Percentiles rank a stretch among this genome's conserved stretches.
Conservation (phyloP, 2,888 invertebrate genomes). For the Eulithis testata region DNA sequence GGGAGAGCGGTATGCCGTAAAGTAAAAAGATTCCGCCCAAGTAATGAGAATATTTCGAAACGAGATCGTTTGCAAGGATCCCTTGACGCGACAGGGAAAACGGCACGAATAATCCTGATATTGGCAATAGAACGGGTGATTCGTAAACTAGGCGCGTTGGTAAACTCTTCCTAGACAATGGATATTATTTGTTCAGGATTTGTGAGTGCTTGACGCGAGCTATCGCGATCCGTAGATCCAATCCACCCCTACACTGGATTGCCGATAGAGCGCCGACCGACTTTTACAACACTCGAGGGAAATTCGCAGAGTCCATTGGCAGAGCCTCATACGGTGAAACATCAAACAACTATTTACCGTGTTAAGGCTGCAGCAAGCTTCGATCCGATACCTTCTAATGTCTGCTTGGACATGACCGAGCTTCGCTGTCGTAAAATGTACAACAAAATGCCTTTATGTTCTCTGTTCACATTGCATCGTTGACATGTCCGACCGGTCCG, state of each 20-base stretch:
- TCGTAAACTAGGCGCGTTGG: conserved; percentile 45
- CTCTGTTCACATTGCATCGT: conserved; percentile 51
- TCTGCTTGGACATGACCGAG: conserved; percentile 41
- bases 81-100: conserved; percentile 56
- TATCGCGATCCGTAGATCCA: conserved; percentile 60
- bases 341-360: conserved; percentile 64
- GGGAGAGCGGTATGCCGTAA: conserved; percentile 64
- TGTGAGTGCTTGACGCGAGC: conserved; percentile 59
- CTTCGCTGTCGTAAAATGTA: conserved; percentile 66
- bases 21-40: conserved; percentile 70
- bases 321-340: conserved; percentile 60
- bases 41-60: conserved; percentile 76
- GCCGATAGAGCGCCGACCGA: conserved; percentile 62
- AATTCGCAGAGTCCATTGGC: conserved; percentile 73
- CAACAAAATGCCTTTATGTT: conserved; percentile 65
- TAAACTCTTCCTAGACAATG: conserved; percentile 57
- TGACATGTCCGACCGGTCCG: conserved; percentile 56
- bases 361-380: conserved; percentile 53
- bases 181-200: conserved; percentile 63
- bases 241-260: conserved; percentile 52
- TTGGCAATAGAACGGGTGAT: conserved; percentile 55
- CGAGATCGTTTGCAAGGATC: conserved; percentile 60
- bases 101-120: conserved; percentile 60
- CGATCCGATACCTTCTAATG: conserved; percentile 33
- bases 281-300: conserved; percentile 78